These are phyloP conservation scores for Bombus pascuorum DNA, from an alignment of 1,140 invertebrate species.

Conservation along the genomic window DNA sequence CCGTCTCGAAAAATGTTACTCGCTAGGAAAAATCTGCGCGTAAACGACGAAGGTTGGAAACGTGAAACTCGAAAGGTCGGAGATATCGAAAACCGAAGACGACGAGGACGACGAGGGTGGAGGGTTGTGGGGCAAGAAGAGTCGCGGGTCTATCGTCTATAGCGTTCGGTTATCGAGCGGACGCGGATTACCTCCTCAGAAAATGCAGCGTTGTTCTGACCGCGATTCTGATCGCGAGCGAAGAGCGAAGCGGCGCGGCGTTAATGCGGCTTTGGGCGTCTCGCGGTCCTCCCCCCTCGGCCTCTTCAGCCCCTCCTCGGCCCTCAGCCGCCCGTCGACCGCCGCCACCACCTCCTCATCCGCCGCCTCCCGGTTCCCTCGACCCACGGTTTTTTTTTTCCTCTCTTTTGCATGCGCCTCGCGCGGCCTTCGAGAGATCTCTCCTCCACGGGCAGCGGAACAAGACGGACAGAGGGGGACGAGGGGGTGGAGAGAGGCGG, in stretches of 20 bases:
- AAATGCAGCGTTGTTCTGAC: slow-evolving; percentile 52
- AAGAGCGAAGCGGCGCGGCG: slow-evolving; percentile 56
- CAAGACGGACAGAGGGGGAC: slow-evolving; percentile 36
- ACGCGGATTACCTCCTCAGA: slow-evolving; percentile 14
- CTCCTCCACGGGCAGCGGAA: slow-evolving; percentile 50
- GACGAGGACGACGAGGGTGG: neutral
- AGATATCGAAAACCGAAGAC: neutral
- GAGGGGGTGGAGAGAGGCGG: neutral
- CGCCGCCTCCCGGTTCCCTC: slow-evolving; percentile 12
- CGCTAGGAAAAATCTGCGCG: no score
- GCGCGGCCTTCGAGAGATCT: slow-evolving; percentile 68
- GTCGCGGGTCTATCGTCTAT: neutral
- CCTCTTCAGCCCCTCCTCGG: slow-evolving; percentile 9
- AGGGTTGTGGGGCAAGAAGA: neutral
- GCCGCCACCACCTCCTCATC: slow-evolving; percentile 13
- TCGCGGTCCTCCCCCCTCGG: slow-evolving; percentile 43
- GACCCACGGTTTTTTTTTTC: slow-evolving; percentile 3
- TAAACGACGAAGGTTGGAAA: neutral
- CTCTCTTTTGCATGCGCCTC: slow-evolving; percentile 70
- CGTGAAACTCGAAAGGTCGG: fast-evolving
- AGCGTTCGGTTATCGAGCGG: slow-evolving; percentile 57
- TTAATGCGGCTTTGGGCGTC: slow-evolving; percentile 70
- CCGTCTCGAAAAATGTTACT: no score
- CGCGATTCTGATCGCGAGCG: slow-evolving; percentile 50
- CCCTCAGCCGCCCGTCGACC: neutral